Evolutionary conservation across 2,888 invertebrate species (phyloP).

Genomic region (Mechanitis mazaeus): DNA sequence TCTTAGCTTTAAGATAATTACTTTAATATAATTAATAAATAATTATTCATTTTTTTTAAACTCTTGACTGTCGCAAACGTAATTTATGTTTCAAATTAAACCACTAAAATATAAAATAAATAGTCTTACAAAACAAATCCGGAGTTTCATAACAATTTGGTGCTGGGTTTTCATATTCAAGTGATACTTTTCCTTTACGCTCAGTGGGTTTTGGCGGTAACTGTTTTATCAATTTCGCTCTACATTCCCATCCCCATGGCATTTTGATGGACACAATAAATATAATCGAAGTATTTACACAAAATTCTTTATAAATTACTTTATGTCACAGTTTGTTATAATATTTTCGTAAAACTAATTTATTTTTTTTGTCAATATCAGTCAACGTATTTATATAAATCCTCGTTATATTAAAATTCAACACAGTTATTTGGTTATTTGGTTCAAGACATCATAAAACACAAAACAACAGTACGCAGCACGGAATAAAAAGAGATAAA

Average conservation of each 20-base stretch:
- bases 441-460: too few species aligned
- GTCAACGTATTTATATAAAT: too few species aligned
- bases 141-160: slow-evolving; percentile 52
- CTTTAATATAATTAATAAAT: too few species aligned
- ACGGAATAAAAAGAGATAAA: too few species aligned
- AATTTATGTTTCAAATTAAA: background rate
- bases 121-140: slow-evolving; percentile 47
- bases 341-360: background rate
- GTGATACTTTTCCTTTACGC: slow-evolving; percentile 31
- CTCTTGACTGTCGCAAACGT: too few species aligned
- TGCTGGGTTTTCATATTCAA: slow-evolving; percentile 38
- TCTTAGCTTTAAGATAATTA: too few species aligned
- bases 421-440: too few species aligned
- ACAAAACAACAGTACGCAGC: too few species aligned
- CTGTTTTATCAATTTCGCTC: slow-evolving; percentile 53
- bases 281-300: background rate
- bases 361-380: too few species aligned
- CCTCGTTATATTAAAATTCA: too few species aligned
- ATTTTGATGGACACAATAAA: slow-evolving; percentile 30
- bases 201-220: slow-evolving; percentile 44
- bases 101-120: background rate
- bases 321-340: background rate
- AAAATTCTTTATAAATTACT: background rate
- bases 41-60: too few species aligned
- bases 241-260: slow-evolving; percentile 63